Evolutionary conservation across 2,888 invertebrate genomes (phyloP).

Genomic region (Drosophila sordidapex): DNA sequence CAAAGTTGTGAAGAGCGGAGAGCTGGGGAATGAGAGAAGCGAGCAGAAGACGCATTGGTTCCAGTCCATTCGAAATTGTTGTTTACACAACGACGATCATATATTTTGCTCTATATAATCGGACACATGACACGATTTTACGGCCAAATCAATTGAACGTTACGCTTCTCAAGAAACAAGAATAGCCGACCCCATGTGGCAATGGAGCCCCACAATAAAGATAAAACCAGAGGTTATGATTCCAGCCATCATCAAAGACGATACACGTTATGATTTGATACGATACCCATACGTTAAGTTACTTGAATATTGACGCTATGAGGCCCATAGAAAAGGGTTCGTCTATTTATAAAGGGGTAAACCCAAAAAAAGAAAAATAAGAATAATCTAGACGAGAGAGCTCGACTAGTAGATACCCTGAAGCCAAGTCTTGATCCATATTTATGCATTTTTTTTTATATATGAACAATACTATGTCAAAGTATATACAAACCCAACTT

Average conservation of each 20-base stretch:
- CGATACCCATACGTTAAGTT: neutral
- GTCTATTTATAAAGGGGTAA: neutral
- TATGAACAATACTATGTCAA: neutral
- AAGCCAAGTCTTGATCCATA: too few species aligned
- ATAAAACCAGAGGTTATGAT: constrained; percentile 40
- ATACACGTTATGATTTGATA: neutral
- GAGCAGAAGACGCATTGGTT: constrained; percentile 32
- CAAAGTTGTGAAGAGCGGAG: constrained; percentile 7
- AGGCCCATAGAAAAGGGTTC: neutral
- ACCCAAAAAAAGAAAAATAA: neutral
- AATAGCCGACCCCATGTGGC: constrained; percentile 9
- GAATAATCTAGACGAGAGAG: neutral
- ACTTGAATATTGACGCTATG: neutral
- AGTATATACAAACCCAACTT: neutral
- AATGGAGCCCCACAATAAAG: constrained; percentile 62
- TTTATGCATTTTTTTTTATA: neutral
- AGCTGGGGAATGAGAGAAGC: neutral
- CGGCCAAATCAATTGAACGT: constrained; percentile 42
- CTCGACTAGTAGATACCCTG: neutral
- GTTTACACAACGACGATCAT: constrained; percentile 42
- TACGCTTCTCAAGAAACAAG: constrained; percentile 28
- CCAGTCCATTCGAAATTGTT: constrained; percentile 52
- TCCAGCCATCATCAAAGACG: constrained; percentile 6
- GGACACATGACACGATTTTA: constrained; percentile 60
- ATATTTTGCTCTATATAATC: constrained; percentile 54